Percentiles rank a stretch among this genome's conserved stretches.
Evolutionary conservation across 1,140 invertebrate genomes (phyloP).

Genomic region (Philopotamus ludificatus): DNA sequence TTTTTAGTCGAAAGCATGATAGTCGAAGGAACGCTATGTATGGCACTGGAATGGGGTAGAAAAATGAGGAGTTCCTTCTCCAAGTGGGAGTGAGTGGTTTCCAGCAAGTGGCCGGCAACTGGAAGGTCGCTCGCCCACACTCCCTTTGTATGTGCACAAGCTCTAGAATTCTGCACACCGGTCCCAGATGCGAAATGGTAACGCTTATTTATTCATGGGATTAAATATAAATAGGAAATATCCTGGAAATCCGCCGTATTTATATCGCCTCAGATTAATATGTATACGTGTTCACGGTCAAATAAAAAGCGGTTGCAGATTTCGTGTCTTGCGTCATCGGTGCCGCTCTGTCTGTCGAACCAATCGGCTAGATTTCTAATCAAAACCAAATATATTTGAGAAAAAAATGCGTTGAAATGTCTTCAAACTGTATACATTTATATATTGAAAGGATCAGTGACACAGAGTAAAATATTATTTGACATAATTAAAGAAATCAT

Average conservation of each 20-base stretch:
- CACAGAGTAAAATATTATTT: no score
- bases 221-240: not conserved
- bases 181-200: conserved; percentile 3
- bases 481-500: no score
- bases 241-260: not conserved
- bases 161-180: conserved; percentile 3
- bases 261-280: no score
- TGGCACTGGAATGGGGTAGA: conserved; percentile 10
- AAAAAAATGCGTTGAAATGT: no score
- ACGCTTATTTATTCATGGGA: not conserved
- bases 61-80: conserved; percentile 24
- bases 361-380: no score
- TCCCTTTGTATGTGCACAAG: conserved; percentile 14
- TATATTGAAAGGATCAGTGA: no score
- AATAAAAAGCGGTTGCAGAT: no score
- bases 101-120: conserved; percentile 26
- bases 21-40: conserved; percentile 7
- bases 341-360: no score
- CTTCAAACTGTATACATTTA: no score
- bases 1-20: not conserved
- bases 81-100: conserved; percentile 28
- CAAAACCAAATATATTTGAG: no score
- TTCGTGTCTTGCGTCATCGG: no score
- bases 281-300: no score
- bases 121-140: conserved; percentile 25